phyloP scores from a whole-genome alignment of 2,113 vertebrate genomes.

The Apeltes quadracus region DNA sequence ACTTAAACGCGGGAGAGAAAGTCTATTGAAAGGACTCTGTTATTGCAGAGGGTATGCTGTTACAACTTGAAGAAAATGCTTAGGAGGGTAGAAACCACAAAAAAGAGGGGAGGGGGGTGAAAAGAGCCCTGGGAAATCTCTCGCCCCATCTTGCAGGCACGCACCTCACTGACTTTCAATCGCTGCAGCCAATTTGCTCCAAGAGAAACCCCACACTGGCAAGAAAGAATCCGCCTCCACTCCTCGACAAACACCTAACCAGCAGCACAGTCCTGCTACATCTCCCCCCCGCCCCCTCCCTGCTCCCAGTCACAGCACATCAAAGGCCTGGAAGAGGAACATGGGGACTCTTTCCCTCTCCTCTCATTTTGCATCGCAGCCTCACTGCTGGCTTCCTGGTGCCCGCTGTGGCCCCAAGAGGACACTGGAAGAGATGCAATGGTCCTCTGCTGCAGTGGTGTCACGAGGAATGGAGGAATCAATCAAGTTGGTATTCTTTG shows the following conservation, averaged over 20 bases:
- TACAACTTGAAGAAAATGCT: constrained; percentile 31
- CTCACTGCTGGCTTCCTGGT: constrained; percentile 10
- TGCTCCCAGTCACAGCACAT: constrained; percentile 40
- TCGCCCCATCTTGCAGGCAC: constrained; percentile 34
- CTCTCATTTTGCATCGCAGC: constrained; percentile 25
- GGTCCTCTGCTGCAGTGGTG: background rate
- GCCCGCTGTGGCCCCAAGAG: background rate
- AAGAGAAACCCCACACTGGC: constrained; percentile 53
- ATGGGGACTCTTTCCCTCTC: constrained; percentile 19
- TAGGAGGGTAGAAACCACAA: constrained; percentile 13
- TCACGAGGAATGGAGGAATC: background rate
- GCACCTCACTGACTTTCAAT: constrained; percentile 72
- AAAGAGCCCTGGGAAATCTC: constrained; percentile 58
- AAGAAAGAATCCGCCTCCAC: constrained; percentile 66
- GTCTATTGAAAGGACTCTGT: constrained; percentile 24
- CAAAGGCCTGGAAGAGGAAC: constrained; percentile 62
- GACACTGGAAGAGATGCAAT: background rate
- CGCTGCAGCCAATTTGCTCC: constrained; percentile 65
- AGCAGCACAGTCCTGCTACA: constrained; percentile 26
- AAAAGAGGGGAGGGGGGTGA: background rate
- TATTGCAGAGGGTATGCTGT: constrained; percentile 43
- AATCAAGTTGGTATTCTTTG: background rate
- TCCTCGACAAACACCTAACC: constrained; percentile 44
- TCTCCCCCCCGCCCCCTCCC: background rate
- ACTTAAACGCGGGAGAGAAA: constrained; percentile 15